A percentile compares a stretch with the other conserved stretches of the same genome.
phyloP scores from a whole-genome alignment of 2,113 vertebrate genomes.

The Amblyornis subalaris region DNA sequence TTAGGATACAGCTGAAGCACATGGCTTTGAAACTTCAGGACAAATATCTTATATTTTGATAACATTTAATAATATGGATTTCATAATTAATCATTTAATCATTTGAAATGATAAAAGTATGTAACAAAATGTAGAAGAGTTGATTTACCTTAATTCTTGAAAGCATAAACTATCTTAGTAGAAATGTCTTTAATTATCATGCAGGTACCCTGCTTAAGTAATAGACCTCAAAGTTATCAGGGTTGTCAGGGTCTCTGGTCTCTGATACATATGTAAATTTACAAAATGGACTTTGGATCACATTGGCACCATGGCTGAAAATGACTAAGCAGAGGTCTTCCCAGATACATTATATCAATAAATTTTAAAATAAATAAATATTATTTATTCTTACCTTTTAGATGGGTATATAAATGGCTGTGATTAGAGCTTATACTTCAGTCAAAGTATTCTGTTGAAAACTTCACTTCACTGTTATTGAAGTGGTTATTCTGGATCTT shows the following conservation, averaged over 20 bases:
- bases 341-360: background rate
- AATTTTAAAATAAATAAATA: background rate
- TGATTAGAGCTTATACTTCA: background rate
- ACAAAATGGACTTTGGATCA: background rate
- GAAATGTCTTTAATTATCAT: background rate
- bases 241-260: background rate
- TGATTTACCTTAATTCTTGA: background rate
- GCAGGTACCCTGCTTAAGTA: background rate
- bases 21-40: background rate
- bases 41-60: background rate
- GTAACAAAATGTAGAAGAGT: background rate
- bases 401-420: background rate
- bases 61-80: background rate
- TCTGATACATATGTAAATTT: background rate
- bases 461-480: background rate
- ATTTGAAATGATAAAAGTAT: background rate
- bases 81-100: background rate
- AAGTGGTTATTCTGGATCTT: background rate
- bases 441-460: background rate
- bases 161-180: background rate
- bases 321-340: background rate
- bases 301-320: background rate
- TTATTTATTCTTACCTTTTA: background rate
- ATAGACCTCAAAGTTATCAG: background rate
- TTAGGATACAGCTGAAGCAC: background rate